Evolutionary conservation across 2,888 invertebrate genomes (phyloP), one percentile per base, ranked within the genome.

Genomic region (Notodonta ziczac): DNA sequence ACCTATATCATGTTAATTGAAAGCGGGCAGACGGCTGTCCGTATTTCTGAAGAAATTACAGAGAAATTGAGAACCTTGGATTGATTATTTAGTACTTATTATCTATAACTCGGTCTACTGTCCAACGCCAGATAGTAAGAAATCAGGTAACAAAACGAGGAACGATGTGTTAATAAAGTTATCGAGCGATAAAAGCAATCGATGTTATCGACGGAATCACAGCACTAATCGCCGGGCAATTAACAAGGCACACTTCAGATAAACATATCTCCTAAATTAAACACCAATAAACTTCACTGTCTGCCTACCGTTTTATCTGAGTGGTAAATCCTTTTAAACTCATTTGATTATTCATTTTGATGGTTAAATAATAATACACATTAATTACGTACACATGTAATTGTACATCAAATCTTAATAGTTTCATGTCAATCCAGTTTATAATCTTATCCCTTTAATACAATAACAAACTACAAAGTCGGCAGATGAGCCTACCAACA

Each of bases 121-220:
- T 5, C n/a, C 10, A 13, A n/a, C 5, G 4, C 13, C n/a, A 46
- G n/a, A 46, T 44, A 44, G 3, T 44, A 44, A 44, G 1, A 44
- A 12, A 44, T 44, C 24, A 24, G 24, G 9, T 42, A 42, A 9
- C 10, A 8, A 10, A 42, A 46, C 24, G 24, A 50, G 2, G 4
- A 6, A 50, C 50, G 7, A 39, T n/a, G 14, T 39, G 40, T 53
- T 56, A 14, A n/a, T 24, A 51, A 60, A 57, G 56, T 60, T 59
- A 70, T 67, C 56, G 35, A 44, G 7, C 56, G 73, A 83, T 80
- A 80, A 73, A 57, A 58, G 54, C 71, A 74, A 78, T 83, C 58
- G 66, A 63, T 70, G 61, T 71, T 83, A 84, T 85, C 85, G 40
- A 56, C 35, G 54, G 56, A 72, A 82, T 81, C 80, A 71, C 69